Evolutionary conservation across 2,113 vertebrate genomes (phyloP).

Genomic region (Trinectes maculatus): DNA sequence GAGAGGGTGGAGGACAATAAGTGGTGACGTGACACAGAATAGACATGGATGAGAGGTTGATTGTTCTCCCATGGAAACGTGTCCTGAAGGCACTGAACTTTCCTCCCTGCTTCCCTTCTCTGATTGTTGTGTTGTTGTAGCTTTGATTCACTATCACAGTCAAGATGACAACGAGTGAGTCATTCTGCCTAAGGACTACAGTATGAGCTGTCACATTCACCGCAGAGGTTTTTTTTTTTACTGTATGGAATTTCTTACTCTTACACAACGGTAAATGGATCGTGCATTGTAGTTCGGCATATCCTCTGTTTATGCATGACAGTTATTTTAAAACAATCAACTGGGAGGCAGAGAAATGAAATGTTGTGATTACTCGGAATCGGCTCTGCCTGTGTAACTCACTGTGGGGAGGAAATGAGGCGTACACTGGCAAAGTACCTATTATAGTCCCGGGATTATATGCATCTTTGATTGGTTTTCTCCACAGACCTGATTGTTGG

Average conservation of each 20-base stretch:
- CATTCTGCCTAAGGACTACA: slow-evolving; percentile 66
- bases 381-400: slow-evolving; percentile 12
- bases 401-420: slow-evolving; percentile 14
- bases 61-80: slow-evolving; percentile 18
- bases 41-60: slow-evolving; percentile 25
- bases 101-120: slow-evolving; percentile 3
- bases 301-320: not conserved
- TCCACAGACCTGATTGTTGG: too few species aligned
- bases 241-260: slow-evolving; percentile 55
- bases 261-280: slow-evolving; percentile 39
- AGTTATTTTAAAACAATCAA: not conserved
- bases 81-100: not conserved
- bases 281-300: slow-evolving; percentile 1
- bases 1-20: not conserved
- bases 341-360: slow-evolving; percentile 14
- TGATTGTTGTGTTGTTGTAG: slow-evolving; percentile 29
- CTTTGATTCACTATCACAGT: slow-evolving; percentile 56
- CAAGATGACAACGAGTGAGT: slow-evolving; percentile 59
- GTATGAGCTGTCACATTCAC: slow-evolving; percentile 65
- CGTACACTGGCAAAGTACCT: not conserved
- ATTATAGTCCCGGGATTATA: not conserved
- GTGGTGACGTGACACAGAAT: not conserved
- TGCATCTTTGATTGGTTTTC: not conserved
- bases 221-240: slow-evolving; percentile 51
- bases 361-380: slow-evolving; percentile 22